These are phyloP conservation scores for Drosophila ironensis DNA, from an alignment of 1,140 invertebrate genomes.

Conservation along the genomic window DNA sequence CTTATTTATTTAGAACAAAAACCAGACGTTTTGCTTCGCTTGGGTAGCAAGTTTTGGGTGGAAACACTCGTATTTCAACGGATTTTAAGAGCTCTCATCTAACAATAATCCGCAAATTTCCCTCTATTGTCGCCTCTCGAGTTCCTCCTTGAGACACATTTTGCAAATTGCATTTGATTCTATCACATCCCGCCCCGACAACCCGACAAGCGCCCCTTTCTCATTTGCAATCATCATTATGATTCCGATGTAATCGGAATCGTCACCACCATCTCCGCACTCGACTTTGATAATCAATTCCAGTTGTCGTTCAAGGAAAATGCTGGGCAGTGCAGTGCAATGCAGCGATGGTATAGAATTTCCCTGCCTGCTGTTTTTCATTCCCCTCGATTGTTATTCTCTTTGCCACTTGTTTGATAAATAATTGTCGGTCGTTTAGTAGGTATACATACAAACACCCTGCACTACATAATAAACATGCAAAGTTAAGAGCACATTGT, in stretches of 20 bases:
- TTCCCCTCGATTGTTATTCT: constrained; percentile 17
- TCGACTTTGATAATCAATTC: constrained; percentile 14
- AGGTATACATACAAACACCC: too few relatives aligned
- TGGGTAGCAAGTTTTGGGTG: too few relatives aligned
- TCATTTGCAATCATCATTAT: constrained; percentile 28
- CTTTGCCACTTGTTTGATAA: constrained; percentile 62
- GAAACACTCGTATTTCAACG: too few relatives aligned
- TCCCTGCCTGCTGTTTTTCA: neutral
- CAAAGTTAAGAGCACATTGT: constrained; percentile 52
- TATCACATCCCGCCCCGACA: constrained; percentile 3
- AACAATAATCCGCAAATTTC: neutral
- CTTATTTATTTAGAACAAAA: neutral
- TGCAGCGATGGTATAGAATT: too few relatives aligned
- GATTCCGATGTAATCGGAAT: constrained; percentile 11
- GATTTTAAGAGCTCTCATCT: too few relatives aligned
- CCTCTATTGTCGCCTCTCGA: neutral
- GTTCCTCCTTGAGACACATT: constrained; percentile 15
- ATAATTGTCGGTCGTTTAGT: constrained; percentile 67
- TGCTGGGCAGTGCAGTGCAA: neutral
- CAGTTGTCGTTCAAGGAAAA: constrained; percentile 1
- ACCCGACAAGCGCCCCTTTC: neutral
- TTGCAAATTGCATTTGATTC: constrained; percentile 28
- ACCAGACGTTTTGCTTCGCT: too few relatives aligned
- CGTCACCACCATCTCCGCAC: neutral
- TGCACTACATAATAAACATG: constrained; percentile 52